Evolutionary conservation across 2,113 vertebrate genomes (phyloP), one percentile per base, ranked within the genome.

Genomic region (Sitta europaea): DNA sequence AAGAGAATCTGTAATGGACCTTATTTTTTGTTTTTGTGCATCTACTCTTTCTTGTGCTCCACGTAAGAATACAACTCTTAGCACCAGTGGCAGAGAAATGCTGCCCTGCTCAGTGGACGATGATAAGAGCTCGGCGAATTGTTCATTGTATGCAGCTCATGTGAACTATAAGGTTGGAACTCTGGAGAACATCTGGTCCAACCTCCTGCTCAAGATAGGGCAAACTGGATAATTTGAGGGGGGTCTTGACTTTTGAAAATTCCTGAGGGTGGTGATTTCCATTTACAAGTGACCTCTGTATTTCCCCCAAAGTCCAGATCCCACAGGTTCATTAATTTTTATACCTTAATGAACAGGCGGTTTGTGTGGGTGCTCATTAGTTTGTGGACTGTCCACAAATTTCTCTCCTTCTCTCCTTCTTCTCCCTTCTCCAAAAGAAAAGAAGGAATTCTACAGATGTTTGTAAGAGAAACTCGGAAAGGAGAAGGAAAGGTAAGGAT

Each of bases 1-100:
- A 65, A 93, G 62, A 88, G 35, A 70, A 86, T 62, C 57, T 59
- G 33, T 61, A 77, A 74, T 4, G 21, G 81, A 82, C 61, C 70
- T 81, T 79, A 62, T 78, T 86, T 89, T 92, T 67, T 85, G 63
- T 79, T 78, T 86, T 89, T 92, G 71, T 85, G 63, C 82, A 78
- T 70, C 57, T 66, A 11, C n/a, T 89, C 72, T 48, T 94, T 87
- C 77, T 91, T 84, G 61, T 92, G 91, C 73, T 79, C 36, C 91
- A 7, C n/a, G 2, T 42, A 66, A 90, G 58, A 87, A 86, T 75
- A 65, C 62, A 47, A 31, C 73, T 50, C 50, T 62, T 95, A 97
- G 96, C 88, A 95, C 78, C 95, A 88, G 43, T 5, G 33, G 86
- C 66, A 95, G 65, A 68, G 29, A 87, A 89, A 80, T 21, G 29